These are phyloP conservation scores for Mesorhabditis sp. DNA, from an alignment of 2,888 invertebrate species.

Conservation along the genomic window DNA sequence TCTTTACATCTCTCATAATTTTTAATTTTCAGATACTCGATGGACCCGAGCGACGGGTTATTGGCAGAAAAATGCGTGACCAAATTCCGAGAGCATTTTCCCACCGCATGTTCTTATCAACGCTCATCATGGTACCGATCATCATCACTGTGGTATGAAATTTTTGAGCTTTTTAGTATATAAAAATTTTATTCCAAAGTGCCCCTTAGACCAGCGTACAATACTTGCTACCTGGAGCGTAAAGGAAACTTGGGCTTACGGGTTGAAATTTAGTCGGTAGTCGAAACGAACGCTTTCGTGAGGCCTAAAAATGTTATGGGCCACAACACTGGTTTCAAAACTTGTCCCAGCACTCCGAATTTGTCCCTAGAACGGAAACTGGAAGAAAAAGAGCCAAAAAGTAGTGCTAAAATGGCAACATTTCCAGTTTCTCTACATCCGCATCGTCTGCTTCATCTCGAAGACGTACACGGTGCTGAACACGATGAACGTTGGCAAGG, in stretches of 20 bases:
- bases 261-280: no score
- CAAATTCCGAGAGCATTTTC: not conserved
- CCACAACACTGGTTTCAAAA: no score
- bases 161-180: not conserved
- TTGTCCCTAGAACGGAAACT: not conserved
- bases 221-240: no score
- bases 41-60: not conserved
- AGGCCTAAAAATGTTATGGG: no score
- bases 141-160: not conserved
- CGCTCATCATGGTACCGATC: not conserved
- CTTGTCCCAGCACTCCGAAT: no score
- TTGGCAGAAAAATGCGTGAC: conserved; percentile 3
- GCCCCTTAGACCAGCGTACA: no score
- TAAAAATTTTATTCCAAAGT: no score
- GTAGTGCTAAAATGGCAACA: not conserved
- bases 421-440: not conserved
- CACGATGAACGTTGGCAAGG: not conserved
- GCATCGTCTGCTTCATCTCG: not conserved
- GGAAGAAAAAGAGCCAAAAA: not conserved
- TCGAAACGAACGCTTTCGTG: no score
- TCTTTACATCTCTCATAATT: not conserved
- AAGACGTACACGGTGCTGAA: not conserved
- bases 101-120: not conserved
- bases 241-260: no score
- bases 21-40: not conserved